These are phyloP conservation scores for Thunnus maccoyii DNA, from an alignment of 2,113 vertebrate genomes.

Conservation along the genomic window DNA sequence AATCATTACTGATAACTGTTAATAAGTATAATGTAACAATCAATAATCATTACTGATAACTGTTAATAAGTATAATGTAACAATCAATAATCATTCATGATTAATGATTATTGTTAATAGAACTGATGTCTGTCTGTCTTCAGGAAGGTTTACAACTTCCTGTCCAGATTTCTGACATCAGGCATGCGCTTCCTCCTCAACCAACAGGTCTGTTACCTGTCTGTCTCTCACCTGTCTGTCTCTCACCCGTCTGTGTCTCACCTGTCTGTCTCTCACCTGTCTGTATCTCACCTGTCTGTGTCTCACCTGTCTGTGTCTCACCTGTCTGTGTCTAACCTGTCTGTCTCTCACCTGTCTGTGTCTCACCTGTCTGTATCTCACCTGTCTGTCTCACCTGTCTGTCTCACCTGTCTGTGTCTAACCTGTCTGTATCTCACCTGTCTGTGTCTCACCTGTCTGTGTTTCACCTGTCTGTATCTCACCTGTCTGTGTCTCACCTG, in stretches of 20 bases:
- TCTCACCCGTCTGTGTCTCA: background rate
- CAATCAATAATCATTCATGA: background rate
- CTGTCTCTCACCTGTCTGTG: background rate
- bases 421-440: background rate
- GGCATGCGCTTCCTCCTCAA: slow-evolving; percentile 94
- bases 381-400: background rate
- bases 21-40: too few relatives aligned
- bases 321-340: slow-evolving; percentile 63
- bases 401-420: background rate
- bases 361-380: background rate
- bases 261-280: background rate
- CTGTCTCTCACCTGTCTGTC: background rate
- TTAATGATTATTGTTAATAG: background rate
- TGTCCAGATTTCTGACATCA: slow-evolving; percentile 87
- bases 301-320: background rate
- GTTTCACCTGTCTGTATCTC: too few relatives aligned
- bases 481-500: background rate
- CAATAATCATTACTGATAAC: background rate
- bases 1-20: too few relatives aligned
- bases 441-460: slow-evolving; percentile 63
- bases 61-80: too few relatives aligned
- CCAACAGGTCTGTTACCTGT: slow-evolving; percentile 86
- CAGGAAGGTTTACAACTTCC: slow-evolving; percentile 92
- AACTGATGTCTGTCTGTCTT: background rate
- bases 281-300: background rate